Evolutionary conservation across 2,888 invertebrate genomes (phyloP).

Genomic region (Hylaea fasciaria): DNA sequence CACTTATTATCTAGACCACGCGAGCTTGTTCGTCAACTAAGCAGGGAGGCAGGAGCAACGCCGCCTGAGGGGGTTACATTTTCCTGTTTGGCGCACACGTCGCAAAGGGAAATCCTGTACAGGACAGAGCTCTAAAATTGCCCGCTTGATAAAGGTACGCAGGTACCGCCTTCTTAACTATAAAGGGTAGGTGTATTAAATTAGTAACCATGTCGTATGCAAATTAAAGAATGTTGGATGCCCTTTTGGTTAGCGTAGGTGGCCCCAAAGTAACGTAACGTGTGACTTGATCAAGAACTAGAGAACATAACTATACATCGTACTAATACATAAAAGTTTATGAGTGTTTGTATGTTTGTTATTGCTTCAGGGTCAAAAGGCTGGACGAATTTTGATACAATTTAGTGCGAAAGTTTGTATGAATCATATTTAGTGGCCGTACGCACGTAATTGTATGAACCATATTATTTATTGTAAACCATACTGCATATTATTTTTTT

Average conservation of each 20-base stretch:
- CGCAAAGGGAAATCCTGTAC: slow-evolving; percentile 82
- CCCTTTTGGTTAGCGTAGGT: not conserved
- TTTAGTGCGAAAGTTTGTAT: no score
- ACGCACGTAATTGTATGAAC: no score
- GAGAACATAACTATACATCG: no score
- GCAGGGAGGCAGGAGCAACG: slow-evolving; percentile 65
- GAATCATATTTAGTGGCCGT: no score
- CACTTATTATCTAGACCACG: slow-evolving; percentile 42
- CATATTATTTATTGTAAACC: no score
- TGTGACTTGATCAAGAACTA: no score
- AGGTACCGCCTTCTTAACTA: slow-evolving; percentile 52
- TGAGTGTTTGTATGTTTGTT: no score
- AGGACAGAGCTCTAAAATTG: slow-evolving; percentile 83
- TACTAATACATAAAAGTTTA: no score
- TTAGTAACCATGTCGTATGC: slow-evolving; percentile 30
- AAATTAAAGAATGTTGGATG: slow-evolving; percentile 6
- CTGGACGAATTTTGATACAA: no score
- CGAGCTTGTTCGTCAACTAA: slow-evolving; percentile 73
- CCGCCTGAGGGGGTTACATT: slow-evolving; percentile 69
- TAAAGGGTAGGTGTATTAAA: slow-evolving; percentile 38
- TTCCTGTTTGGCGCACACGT: slow-evolving; percentile 84
- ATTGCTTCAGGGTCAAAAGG: no score
- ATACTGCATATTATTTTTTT: not conserved
- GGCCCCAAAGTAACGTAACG: no score
- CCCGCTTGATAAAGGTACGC: slow-evolving; percentile 69